Evolutionary conservation across 1,140 invertebrate species (phyloP).

Genomic region (Ostrea edulis): DNA sequence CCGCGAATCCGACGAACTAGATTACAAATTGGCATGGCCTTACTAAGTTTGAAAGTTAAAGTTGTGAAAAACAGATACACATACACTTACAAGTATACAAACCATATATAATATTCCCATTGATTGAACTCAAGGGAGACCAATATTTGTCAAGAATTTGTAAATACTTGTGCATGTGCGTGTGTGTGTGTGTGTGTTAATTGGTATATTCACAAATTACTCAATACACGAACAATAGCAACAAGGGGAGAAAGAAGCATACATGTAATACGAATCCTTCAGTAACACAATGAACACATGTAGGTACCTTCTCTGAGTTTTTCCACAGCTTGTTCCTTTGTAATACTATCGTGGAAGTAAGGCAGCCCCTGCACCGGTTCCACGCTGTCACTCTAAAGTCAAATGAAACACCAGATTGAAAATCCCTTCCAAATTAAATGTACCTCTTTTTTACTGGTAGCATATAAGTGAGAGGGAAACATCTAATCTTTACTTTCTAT

Average conservation of each 20-base stretch:
- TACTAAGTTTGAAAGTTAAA: no score
- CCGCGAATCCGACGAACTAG: no score
- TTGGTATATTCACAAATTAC: not conserved
- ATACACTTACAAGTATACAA: no score
- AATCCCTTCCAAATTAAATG: not conserved
- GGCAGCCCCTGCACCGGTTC: constrained; percentile 94
- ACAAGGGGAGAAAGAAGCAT: not conserved
- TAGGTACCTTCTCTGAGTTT: constrained; percentile 92
- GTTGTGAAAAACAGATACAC: no score
- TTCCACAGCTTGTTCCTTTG: constrained; percentile 97
- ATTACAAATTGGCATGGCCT: no score
- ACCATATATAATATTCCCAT: no score
- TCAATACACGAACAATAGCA: not conserved
- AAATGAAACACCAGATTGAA: constrained; percentile 15
- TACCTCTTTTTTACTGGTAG: not conserved
- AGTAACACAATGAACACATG: not conserved
- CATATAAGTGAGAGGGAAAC: no score
- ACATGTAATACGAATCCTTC: not conserved
- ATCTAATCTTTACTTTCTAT: not conserved
- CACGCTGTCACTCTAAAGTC: constrained; percentile 91
- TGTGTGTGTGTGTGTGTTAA: no score
- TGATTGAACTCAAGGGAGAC: no score
- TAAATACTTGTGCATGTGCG: no score
- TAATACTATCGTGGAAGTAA: constrained; percentile 98
- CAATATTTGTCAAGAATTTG: no score